Evolutionary conservation across 2,888 invertebrate genomes (phyloP).

Genomic region (Oxyteleia sp.): DNA sequence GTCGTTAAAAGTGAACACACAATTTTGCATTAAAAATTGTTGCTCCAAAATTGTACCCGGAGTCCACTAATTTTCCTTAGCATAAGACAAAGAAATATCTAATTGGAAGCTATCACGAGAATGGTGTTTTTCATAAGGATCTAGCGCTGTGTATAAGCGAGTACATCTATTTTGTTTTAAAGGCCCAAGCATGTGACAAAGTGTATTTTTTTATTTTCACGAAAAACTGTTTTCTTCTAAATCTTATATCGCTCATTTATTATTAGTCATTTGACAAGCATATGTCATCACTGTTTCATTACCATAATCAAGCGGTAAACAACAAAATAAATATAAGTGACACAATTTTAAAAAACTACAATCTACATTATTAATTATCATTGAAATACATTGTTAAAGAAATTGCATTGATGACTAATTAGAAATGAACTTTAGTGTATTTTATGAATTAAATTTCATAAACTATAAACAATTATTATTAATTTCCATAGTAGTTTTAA

Average conservation of each 20-base stretch:
- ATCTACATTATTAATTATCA: too few relatives aligned
- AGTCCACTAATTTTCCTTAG: neutral
- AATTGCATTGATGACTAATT: too few relatives aligned
- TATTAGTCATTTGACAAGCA: conserved; percentile 12
- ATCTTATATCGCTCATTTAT: conserved; percentile 41
- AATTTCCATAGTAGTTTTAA: too few relatives aligned
- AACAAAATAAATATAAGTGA: too few relatives aligned
- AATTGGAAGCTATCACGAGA: conserved; percentile 1
- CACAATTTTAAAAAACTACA: too few relatives aligned
- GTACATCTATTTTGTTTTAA: conserved; percentile 8
- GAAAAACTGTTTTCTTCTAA: conserved; percentile 23
- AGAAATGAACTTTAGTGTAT: too few relatives aligned
- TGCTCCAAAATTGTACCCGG: neutral
- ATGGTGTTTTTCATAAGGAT: conserved; percentile 35
- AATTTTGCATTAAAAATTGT: neutral
- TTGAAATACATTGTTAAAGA: too few relatives aligned
- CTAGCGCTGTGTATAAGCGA: conserved; percentile 28
- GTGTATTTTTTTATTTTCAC: conserved; percentile 18
- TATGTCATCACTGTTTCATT: neutral
- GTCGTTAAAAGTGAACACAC: neutral
- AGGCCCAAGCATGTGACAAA: conserved; percentile 30
- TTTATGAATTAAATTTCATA: too few relatives aligned
- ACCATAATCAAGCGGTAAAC: too few relatives aligned
- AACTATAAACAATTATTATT: too few relatives aligned
- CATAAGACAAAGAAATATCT: neutral